Evolutionary conservation across 2,888 invertebrate genomes (phyloP).

Genomic region (Zaprionus lineosus): DNA sequence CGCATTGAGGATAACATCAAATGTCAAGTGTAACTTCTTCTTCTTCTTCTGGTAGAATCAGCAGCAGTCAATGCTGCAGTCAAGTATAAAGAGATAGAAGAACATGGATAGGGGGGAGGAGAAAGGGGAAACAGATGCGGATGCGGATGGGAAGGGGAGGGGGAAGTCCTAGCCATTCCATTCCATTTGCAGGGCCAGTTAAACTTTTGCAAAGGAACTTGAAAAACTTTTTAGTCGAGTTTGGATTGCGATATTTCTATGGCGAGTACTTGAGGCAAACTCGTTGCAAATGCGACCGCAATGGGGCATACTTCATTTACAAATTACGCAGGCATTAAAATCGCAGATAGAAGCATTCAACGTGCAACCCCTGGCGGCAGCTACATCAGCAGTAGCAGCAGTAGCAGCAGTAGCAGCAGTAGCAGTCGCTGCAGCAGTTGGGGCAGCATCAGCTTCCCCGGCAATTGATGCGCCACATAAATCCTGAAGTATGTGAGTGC

Average conservation of each 20-base stretch:
- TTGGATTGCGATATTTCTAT: constrained; percentile 13
- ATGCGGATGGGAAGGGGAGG: too few relatives aligned
- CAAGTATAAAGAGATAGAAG: constrained; percentile 16
- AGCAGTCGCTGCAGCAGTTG: not conserved
- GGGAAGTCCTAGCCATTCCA: constrained; percentile 2
- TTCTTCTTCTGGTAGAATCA: too few relatives aligned
- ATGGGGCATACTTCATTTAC: constrained; percentile 76
- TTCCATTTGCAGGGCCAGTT: not conserved
- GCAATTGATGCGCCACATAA: constrained; percentile 73
- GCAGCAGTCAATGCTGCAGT: constrained; percentile 28
- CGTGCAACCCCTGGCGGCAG: constrained; percentile 14
- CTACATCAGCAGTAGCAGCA: not conserved
- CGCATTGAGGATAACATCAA: constrained; percentile 28
- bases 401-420: not conserved
- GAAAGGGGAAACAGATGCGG: too few relatives aligned
- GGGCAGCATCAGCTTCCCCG: constrained; percentile 1
- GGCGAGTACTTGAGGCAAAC: constrained; percentile 34
- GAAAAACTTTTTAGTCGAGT: constrained; percentile 30
- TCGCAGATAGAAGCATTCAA: constrained; percentile 59
- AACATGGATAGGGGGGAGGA: too few relatives aligned
- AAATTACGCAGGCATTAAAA: constrained; percentile 77
- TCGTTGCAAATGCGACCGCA: constrained; percentile 28
- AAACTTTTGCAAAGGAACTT: constrained; percentile 14
- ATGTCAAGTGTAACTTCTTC: constrained; percentile 40
- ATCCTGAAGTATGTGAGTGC: constrained; percentile 69